Conservation (phyloP, 2,797 vertebrate genomes). For the Catamblyrhynchus diadema region DNA sequence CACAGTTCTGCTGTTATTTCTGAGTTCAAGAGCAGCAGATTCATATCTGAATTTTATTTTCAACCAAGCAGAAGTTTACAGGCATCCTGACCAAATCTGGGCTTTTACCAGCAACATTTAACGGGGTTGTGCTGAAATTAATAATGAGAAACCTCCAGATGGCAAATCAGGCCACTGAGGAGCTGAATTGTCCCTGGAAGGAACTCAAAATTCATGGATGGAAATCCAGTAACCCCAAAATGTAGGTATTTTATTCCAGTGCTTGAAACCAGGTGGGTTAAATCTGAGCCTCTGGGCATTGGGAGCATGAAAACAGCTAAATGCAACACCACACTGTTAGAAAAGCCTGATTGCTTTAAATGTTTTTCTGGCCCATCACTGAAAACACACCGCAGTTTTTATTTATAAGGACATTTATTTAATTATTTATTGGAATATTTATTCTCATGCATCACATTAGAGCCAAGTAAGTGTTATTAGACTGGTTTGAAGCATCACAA, state of each 20-base stretch:
- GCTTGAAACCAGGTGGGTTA: background rate
- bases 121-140: background rate
- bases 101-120: background rate
- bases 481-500: background rate
- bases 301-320: background rate
- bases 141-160: conserved; percentile 1
- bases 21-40: background rate
- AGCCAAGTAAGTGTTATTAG: background rate
- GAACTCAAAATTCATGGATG: background rate
- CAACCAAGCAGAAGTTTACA: background rate
- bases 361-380: background rate
- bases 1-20: background rate
- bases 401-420: background rate
- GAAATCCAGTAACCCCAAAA: background rate
- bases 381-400: rapidly evolving
- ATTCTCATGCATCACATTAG: background rate
- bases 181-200: background rate
- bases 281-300: background rate
- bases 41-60: background rate
- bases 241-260: background rate
- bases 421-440: background rate
- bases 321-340: background rate
- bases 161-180: background rate
- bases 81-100: background rate
- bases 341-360: background rate